Base-by-base conservation (phyloP, 2,797 vertebrate species). In the Pseudochromis fuscus region DNA sequence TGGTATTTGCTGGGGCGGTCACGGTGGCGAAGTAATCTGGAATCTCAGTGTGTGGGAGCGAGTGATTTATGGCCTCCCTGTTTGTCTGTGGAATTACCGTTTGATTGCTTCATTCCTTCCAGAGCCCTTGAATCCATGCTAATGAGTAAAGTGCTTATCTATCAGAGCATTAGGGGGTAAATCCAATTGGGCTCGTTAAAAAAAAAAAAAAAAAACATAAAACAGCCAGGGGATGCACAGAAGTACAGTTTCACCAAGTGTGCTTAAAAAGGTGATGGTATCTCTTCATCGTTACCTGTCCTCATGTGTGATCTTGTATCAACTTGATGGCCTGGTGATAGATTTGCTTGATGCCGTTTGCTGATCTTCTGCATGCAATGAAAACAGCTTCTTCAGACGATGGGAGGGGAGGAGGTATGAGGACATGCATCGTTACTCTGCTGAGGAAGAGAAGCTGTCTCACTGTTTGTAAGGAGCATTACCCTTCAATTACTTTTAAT, bases 131-230 rank as follows among this genome's bases (percentile, higher is more conserved):
- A 86, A 90, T 90, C 87, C 80, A 83, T 81, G 81, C 84, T 93
- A 92, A 94, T 93, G 89, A 93, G 91, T 77, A 87, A 87, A 91
- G 91, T 87, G 86, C 89, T 93, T 92, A 93, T 93, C 91, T 91
- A 80, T 86, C 84, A 68, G 53, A 82, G 84, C 85, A 87, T 92
- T 86, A 79, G 77, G 81, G 87, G 87, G 79, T 52, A 88, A 89
- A 90, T 92, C 86, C 83, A 90, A 92, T 93, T 84, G 70, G 61
- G 72, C 62, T 82, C 60, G 56, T 88, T 82, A 64, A 79, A 82
- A 84, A 82, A 81, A 62, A 38, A 81, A 84, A 82, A 81, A 49
- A 44, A 44, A 21, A 18, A 31, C 9, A 19, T 30, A 24, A 79
- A 79, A 80, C 75, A 69, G 53, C 55, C 59, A 56, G 69, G 49